Percentiles rank a stretch among this genome's conserved stretches.
Conservation (phyloP, 2,888 invertebrate species). For the Acrocyrtus sp. region DNA sequence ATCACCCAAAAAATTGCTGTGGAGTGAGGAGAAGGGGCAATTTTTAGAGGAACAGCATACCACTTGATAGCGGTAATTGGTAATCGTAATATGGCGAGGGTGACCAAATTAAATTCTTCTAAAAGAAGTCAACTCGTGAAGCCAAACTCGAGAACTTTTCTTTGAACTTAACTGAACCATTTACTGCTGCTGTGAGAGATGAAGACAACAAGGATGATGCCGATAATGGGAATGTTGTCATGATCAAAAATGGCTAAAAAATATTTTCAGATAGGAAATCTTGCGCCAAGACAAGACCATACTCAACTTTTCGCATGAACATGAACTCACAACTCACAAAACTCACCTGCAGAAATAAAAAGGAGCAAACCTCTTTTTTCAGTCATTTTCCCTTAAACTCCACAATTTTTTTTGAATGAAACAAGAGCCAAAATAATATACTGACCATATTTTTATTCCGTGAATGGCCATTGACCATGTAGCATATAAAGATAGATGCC, state of each 20-base stretch:
- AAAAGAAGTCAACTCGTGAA: too few relatives aligned
- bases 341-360: neutral
- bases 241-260: neutral
- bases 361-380: neutral
- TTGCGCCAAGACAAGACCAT: too few relatives aligned
- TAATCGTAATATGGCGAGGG: neutral
- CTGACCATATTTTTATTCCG: neutral
- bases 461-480: neutral
- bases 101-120: too few relatives aligned
- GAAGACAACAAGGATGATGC: neutral
- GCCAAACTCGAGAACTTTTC: too few relatives aligned
- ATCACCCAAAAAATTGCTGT: too few relatives aligned
- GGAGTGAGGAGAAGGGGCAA: too few relatives aligned
- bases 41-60: too few relatives aligned
- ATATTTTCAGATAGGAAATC: neutral
- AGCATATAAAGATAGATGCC: neutral
- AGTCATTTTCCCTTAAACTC: neutral
- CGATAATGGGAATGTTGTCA: neutral
- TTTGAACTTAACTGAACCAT: too few relatives aligned
- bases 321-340: too few relatives aligned
- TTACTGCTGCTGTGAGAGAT: neutral
- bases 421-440: too few relatives aligned
- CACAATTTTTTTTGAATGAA: conserved; percentile 14
- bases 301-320: too few relatives aligned
- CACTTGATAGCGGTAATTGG: too few relatives aligned